Base-by-base conservation (phyloP, 1,140 invertebrate species). In the Sweltsa coloradensis region DNA sequence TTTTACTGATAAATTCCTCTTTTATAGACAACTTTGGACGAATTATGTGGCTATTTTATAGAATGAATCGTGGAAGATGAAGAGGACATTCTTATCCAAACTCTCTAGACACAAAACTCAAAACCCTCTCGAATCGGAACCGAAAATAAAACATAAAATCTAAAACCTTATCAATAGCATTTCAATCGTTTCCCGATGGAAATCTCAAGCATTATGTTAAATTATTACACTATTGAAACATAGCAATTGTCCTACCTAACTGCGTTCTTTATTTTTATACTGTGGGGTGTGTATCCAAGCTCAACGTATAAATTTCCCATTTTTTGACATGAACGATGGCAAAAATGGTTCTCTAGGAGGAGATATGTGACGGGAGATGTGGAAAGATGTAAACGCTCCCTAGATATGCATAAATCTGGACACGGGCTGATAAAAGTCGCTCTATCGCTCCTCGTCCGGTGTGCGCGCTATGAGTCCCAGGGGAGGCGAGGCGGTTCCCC, bases 331-430 rank as follows among this genome's bases (percentile, higher is more conserved):
- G 24, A 19, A 40, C 24, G 37, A 40, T 40, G 24, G 37, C 21
- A 40, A 19, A 23, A 19, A 19, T 16, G 16, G 37, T n/a, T 23
- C 21, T 5, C 18, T 16, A 9, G 34, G 21, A 36, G 34, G 21
- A 11, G 34, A 36, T 36, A 36, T 19, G 34, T 13, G 34, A 13
- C 18, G 34, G 34, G 21, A 19, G 18, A 36, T 36, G 34, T 18
- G 37, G 37, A 40, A 19, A 40, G 37, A 40, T 40, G 19, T 40
- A 40, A 40, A 40, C 37, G 37, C 19, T 40, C 37, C 37, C 37
- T 19, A 19, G 37, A 40, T 40, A 40, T 40, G 37, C 37, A 40
- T 40, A 40, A 40, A 40, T 40, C 37, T 40, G 24, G 37, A 40
- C 19, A 23, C 24, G 24, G 19, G 16, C 7, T 40, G 37, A 23